phyloP scores from a whole-genome alignment of 1,140 invertebrate species.

The Zaprionus taronus region DNA sequence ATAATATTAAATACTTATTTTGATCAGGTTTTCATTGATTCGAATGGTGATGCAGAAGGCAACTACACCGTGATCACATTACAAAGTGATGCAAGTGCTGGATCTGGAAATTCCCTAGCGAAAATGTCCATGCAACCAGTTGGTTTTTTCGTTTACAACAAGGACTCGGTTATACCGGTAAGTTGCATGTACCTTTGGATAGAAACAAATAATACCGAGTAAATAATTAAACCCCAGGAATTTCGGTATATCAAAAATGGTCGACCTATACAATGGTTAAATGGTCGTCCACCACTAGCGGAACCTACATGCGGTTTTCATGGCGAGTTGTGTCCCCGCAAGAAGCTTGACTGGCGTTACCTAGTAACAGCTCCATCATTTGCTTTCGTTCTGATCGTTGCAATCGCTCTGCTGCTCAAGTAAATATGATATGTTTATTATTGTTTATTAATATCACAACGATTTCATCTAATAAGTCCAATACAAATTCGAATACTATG shows the following conservation, averaged over 20 bases:
- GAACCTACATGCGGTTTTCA: constrained; percentile 97
- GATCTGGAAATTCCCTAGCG: constrained; percentile 63
- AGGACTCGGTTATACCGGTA: constrained; percentile 85
- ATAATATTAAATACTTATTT: not conserved
- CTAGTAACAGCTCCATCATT: constrained; percentile 86
- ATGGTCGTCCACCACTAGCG: constrained; percentile 90
- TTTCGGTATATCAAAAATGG: constrained; percentile 87
- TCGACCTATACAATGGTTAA: constrained; percentile 90
- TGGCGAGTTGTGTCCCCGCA: constrained; percentile 89
- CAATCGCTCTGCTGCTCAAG: constrained; percentile 87
- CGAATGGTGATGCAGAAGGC: constrained; percentile 95
- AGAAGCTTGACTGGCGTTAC: constrained; percentile 85
- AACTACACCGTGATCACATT: constrained; percentile 94
- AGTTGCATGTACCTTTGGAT: not conserved
- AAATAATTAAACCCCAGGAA: constrained; percentile 83
- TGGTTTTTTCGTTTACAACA: constrained; percentile 89
- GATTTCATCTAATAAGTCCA: too few species aligned
- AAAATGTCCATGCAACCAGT: constrained; percentile 88
- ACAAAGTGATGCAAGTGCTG: constrained; percentile 85
- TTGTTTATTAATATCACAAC: not conserved
- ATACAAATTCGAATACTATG: too few species aligned
- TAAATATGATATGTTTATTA: constrained; percentile 51
- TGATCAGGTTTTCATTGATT: constrained; percentile 91
- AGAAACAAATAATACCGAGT: not conserved
- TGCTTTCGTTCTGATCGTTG: constrained; percentile 86